Conservation (phyloP, 2,797 vertebrate species). For the Lithobates sylvaticus region DNA sequence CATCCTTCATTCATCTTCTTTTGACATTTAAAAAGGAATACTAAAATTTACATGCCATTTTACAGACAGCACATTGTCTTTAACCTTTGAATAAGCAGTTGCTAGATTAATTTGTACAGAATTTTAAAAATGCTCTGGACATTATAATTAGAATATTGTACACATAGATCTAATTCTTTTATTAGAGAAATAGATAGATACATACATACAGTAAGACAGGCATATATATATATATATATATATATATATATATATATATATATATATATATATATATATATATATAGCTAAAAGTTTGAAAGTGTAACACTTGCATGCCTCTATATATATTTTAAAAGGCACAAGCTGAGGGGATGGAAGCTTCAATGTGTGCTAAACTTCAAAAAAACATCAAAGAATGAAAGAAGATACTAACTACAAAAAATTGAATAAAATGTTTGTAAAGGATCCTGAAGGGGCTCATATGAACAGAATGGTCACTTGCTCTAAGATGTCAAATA, state of each 20-base stretch:
- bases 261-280: too few species aligned
- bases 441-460: too few species aligned
- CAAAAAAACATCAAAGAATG: neutral
- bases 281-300: neutral
- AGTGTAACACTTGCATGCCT: neutral
- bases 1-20: conserved; percentile 63
- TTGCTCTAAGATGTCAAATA: too few species aligned
- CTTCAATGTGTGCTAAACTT: neutral
- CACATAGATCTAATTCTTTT: neutral
- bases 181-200: neutral
- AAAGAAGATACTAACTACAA: too few species aligned
- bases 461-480: too few species aligned
- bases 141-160: conserved; percentile 28
- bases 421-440: too few species aligned
- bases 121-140: conserved; percentile 27
- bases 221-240: neutral
- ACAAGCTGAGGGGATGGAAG: neutral
- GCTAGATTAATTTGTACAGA: conserved; percentile 48
- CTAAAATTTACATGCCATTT: conserved; percentile 63
- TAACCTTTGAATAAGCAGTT: conserved; percentile 59
- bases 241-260: too few species aligned
- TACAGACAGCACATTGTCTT: conserved; percentile 55
- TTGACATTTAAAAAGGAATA: conserved; percentile 63
- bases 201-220: neutral
- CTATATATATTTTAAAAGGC: neutral